A percentile compares a stretch with the other conserved stretches of the same genome.
Evolutionary conservation across 1,140 invertebrate species (phyloP).

Genomic region (Xylocopa sonorina): DNA sequence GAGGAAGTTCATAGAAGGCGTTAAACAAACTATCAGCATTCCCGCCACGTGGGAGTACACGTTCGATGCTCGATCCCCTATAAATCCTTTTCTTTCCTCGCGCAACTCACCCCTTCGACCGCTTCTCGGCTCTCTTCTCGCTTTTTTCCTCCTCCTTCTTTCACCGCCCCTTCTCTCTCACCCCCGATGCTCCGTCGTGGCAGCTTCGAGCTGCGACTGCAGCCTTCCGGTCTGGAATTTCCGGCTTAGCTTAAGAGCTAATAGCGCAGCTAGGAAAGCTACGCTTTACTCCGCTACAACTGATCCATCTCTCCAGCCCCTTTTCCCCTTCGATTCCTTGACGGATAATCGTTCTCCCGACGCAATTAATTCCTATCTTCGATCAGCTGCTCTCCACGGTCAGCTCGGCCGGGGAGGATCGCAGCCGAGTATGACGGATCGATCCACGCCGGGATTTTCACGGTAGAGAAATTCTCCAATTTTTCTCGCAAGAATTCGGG

Average conservation of each 20-base stretch:
- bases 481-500: too few relatives aligned
- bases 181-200: conserved; percentile 38
- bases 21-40: conserved; percentile 63
- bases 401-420: neutral
- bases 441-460: neutral
- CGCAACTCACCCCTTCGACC: conserved; percentile 6
- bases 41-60: conserved; percentile 49
- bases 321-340: conserved; percentile 31
- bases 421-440: neutral
- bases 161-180: neutral
- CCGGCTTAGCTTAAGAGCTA: conserved; percentile 75
- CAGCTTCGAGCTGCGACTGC: conserved; percentile 35
- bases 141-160: too few relatives aligned
- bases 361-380: conserved; percentile 51
- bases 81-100: conserved; percentile 66
- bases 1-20: conserved; percentile 40
- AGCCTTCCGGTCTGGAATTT: conserved; percentile 71
- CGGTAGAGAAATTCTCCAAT: too few relatives aligned
- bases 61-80: conserved; percentile 64
- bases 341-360: conserved; percentile 35
- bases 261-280: conserved; percentile 63
- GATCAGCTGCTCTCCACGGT: conserved; percentile 8
- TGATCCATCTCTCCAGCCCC: conserved; percentile 29
- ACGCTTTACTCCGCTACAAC: conserved; percentile 43
- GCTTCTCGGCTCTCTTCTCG: neutral